Evolutionary conservation across 92 coral and sea anemone genomes (phyloP), one percentile per base, ranked within the genome.

Genomic region (Epizoanthus illoricatus): DNA sequence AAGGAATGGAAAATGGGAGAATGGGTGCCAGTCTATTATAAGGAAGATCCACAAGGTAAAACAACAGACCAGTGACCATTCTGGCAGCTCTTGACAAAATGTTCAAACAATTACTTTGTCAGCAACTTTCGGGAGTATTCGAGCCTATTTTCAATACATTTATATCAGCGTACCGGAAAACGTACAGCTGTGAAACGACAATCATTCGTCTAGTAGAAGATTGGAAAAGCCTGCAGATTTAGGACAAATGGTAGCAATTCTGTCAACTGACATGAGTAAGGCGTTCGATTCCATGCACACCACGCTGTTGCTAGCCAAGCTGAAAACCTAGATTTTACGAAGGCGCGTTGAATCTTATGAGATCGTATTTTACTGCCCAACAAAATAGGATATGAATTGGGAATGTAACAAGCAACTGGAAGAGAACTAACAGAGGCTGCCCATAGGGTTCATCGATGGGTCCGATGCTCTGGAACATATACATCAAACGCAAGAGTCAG

Each of bases 61-160:
- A 85, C 67, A 76, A 76, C 76, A 78, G 88, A 47, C 88, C 84
- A 67, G 84, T 85, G 18, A 85, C 88, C 39, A 65, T 85, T 49
- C 55, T n/a, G n/a, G n/a, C n/a, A n/a, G n/a, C n/a, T n/a, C n/a
- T n/a, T n/a, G n/a, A n/a, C n/a, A n/a, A n/a, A n/a, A n/a, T n/a
- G n/a, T n/a, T n/a, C n/a, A n/a, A n/a, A n/a, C n/a, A n/a, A n/a
- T n/a, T n/a, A n/a, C n/a, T n/a, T n/a, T n/a, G n/a, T n/a, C n/a
- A n/a, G n/a, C n/a, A n/a, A n/a, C n/a, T n/a, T n/a, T n/a, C n/a
- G n/a, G n/a, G n/a, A n/a, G n/a, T n/a, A n/a, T n/a, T 28, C 33
- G 33, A 28, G 33, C 33, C 33, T 19, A 19, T 65, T 19, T 33
- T 79, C 8, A 45, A 49, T 15, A 61, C 66, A 55, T 75, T 54